A percentile compares a stretch with the other conserved stretches of the same genome.
Conservation (phyloP, 2,888 invertebrate species). For the Synanthedon formicaeformis region DNA sequence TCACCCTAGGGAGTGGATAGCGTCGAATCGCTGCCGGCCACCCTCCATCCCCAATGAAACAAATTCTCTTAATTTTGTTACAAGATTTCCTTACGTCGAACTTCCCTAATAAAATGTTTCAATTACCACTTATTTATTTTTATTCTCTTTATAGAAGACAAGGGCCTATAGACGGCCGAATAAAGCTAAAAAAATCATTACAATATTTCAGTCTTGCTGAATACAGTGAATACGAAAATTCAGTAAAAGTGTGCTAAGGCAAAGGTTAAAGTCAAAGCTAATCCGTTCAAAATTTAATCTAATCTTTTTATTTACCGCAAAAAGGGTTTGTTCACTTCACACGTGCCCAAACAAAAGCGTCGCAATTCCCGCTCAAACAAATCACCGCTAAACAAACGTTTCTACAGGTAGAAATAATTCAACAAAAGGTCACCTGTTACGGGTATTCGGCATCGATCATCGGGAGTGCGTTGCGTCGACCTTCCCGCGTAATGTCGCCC, state of each 20-base stretch:
- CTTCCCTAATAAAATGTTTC: conserved; percentile 9
- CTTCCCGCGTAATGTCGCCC: conserved; percentile 47
- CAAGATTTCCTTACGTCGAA: conserved; percentile 9
- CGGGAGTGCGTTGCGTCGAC: conserved; percentile 57
- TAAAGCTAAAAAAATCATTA: too few relatives aligned
- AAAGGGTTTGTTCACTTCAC: conserved; percentile 23
- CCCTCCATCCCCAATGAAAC: conserved; percentile 6
- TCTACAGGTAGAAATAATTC: conserved; percentile 67
- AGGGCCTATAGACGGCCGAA: neutral
- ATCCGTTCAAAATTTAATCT: conserved; percentile 4
- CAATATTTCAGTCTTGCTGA: too few relatives aligned
- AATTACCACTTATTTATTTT: conserved; percentile 4
- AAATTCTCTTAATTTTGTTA: conserved; percentile 10
- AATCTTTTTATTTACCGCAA: conserved; percentile 28
- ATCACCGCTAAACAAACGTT: conserved; percentile 66
- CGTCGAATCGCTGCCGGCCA: conserved; percentile 8
- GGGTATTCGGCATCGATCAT: conserved; percentile 68
- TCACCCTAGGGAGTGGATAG: conserved; percentile 8
- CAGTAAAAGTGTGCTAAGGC: neutral
- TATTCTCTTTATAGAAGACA: conserved; percentile 5
- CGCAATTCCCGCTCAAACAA: conserved; percentile 57
- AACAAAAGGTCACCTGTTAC: conserved; percentile 68
- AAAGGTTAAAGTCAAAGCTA: neutral
- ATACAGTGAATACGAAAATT: neutral
- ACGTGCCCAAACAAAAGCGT: conserved; percentile 35